phyloP scores from a whole-genome alignment of 92 coral and sea anemone genomes.

The Palythoa caribaeorum region DNA sequence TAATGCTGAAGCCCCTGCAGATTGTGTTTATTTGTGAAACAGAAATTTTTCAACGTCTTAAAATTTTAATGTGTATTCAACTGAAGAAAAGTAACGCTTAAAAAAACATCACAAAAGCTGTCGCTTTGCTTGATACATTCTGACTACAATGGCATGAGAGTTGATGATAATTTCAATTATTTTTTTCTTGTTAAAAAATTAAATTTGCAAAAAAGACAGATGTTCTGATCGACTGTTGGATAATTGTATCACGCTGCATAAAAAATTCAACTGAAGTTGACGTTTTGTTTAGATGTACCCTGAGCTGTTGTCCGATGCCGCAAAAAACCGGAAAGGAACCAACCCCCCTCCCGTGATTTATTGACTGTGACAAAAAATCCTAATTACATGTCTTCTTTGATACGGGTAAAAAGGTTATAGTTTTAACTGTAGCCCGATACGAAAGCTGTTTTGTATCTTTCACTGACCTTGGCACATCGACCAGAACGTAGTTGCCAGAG shows the following conservation, averaged over 20 bases:
- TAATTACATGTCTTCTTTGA: not conserved
- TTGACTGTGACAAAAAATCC: conserved; percentile 14
- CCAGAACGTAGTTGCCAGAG: conserved; percentile 8
- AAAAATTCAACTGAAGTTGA: conserved; percentile 7
- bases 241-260: conserved; percentile 30
- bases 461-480: not conserved
- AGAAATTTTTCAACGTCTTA: conserved; percentile 27
- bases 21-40: conserved; percentile 16
- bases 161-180: not conserved
- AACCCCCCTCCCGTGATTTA: conserved; percentile 5
- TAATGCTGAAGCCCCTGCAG: conserved; percentile 6
- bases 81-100: conserved; percentile 26
- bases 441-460: not conserved
- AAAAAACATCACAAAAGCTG: conserved; percentile 1
- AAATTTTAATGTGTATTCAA: conserved; percentile 17
- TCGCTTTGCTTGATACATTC: not conserved
- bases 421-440: not conserved
- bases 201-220: conserved; percentile 1
- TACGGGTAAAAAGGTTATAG: not conserved
- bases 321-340: not conserved
- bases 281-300: not conserved
- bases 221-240: conserved; percentile 11
- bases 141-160: not conserved
- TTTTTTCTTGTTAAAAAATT: not conserved
- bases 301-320: conserved; percentile 19